Evolutionary conservation across 2,888 invertebrate species (phyloP), one percentile per base, ranked within the genome.

Genomic region (Chironomus riparius): DNA sequence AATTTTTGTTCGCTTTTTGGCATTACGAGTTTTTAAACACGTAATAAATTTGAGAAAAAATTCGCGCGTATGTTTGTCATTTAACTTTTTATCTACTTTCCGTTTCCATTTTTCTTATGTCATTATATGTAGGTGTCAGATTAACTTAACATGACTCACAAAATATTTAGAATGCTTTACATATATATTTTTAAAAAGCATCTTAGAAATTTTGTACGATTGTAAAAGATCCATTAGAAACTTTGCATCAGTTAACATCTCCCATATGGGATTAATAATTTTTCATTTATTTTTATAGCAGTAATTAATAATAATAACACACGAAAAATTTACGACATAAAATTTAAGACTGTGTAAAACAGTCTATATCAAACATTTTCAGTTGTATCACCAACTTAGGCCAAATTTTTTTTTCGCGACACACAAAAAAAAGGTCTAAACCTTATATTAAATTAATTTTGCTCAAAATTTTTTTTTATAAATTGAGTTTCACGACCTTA

Each of bases 231-330:
- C 50, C 50, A 65, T 65, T 21, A 24, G 18, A 62, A 65, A 24
- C 13, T 65, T 65, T 56, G 56, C 18, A 50, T 50, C 50, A 56
- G 18, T 56, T 65, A 24, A 5, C 65, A 24, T 10, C 28, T 68
- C n/a, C 21, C 74, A 68, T 68, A 68, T 74, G 74, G 74, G 74
- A 22, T 24, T 24, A 38, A 68, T 74, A 68, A 74, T 68, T 74
- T 68, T 74, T 68, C 74, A 74, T 74, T 74, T 68, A 74, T 47
- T 74, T 74, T 74, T 74, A 68, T 74, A 47, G 68, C 5, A 10
- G 48, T 74, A 65, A 65, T 65, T 65, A 65, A 21, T 22, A 13
- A 62, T 22, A 22, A 10, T 7, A 22, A n/a, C 15, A 15, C 15
- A 15, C 4, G 50, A 6, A n/a, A 50, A 50, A n/a, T 13, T 48